Conservation (phyloP, 2,888 invertebrate genomes). For the Balanococcus diminutus region DNA sequence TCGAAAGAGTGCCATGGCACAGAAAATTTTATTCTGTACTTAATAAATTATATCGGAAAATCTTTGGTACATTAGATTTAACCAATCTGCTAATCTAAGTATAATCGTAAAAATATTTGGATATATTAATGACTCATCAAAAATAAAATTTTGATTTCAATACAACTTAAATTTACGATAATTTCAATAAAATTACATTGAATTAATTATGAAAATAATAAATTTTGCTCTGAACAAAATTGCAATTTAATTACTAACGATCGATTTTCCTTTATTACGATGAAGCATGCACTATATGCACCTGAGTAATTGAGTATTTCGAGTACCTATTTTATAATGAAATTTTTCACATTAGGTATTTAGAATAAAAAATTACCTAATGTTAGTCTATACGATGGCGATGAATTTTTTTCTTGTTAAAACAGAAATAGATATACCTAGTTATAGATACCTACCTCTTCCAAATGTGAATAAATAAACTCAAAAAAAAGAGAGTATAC, state of each 20-base stretch:
- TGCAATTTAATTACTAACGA: not conserved
- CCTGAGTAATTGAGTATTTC: too few species aligned
- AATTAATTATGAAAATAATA: too few species aligned
- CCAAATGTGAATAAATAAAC: not conserved
- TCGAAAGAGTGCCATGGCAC: not conserved
- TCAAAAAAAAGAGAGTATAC: not conserved
- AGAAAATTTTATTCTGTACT: not conserved
- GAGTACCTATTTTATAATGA: too few species aligned
- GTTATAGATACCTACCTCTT: not conserved
- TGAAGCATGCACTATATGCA: too few species aligned
- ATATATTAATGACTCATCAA: constrained; percentile 31
- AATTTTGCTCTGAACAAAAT: too few species aligned
- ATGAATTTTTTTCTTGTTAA: not conserved
- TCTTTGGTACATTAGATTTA: not conserved
- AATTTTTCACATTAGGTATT: not conserved
- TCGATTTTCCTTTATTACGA: too few species aligned
- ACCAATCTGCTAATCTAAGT: not conserved
- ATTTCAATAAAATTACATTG: not conserved
- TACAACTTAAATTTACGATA: not conserved
- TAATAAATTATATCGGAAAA: not conserved
- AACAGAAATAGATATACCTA: too few species aligned
- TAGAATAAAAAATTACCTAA: not conserved
- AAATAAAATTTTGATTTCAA: constrained; percentile 27
- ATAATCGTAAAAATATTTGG: constrained; percentile 7
- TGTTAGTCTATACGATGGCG: not conserved